Evolutionary conservation across 2,113 vertebrate species (phyloP).

Genomic region (Atractosteus spatula): DNA sequence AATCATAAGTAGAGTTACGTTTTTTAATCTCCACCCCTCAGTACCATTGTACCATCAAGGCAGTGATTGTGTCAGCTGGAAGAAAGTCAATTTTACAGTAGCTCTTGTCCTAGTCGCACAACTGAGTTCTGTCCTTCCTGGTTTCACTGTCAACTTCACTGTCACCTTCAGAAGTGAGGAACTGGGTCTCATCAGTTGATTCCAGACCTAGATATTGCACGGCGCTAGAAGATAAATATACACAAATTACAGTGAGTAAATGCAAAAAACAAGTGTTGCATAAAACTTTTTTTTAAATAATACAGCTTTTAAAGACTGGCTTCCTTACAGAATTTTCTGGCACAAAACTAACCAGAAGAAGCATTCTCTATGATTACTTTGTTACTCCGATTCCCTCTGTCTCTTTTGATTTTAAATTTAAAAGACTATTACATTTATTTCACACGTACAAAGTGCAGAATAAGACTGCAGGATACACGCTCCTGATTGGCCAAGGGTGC

Average conservation of each 20-base stretch:
- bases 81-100: background rate
- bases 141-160: background rate
- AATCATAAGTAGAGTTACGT: background rate
- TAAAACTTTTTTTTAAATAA: background rate
- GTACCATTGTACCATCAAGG: background rate
- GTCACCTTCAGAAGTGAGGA: constrained; percentile 19
- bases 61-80: background rate
- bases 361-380: background rate
- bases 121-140: constrained; percentile 9
- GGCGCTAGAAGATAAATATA: constrained; percentile 15
- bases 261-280: too few relatives aligned
- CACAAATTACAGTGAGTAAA: background rate
- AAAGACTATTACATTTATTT: too few relatives aligned
- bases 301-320: background rate
- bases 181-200: constrained; percentile 22
- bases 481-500: too few relatives aligned
- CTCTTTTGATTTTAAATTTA: too few relatives aligned
- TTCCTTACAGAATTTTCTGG: background rate
- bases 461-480: too few relatives aligned
- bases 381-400: too few relatives aligned
- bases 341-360: background rate
- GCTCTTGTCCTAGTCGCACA: constrained; percentile 15
- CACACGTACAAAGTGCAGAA: too few relatives aligned
- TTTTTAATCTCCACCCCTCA: too few relatives aligned
- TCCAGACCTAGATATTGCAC: constrained; percentile 27